A percentile compares a stretch with the other conserved stretches of the same genome.
Evolutionary conservation across 2,888 invertebrate genomes (phyloP).

Genomic region (Drosophila putrida): DNA sequence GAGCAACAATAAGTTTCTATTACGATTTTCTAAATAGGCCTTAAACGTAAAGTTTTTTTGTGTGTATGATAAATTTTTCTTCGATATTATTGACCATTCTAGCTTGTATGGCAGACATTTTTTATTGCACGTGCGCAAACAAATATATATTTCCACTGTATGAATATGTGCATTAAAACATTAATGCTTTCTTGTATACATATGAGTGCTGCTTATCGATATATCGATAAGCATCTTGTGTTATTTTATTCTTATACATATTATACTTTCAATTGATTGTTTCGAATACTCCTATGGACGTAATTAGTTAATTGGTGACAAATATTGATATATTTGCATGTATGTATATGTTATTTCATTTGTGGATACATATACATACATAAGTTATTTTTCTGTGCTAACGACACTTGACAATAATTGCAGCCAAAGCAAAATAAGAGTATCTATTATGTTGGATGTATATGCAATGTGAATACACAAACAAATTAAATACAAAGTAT

Average conservation of each 20-base stretch:
- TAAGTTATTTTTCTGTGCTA: neutral
- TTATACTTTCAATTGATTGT: conserved; percentile 9
- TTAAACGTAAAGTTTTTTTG: neutral
- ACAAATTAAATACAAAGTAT: conserved; percentile 24
- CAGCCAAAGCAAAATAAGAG: neutral
- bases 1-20: too few species aligned
- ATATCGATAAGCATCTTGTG: conserved; percentile 19
- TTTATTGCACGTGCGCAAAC: conserved; percentile 1
- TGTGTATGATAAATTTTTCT: neutral
- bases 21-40: too few species aligned
- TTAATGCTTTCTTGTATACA: neutral
- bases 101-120: neutral
- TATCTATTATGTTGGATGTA: conserved; percentile 34
- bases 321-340: neutral
- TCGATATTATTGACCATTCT: too few species aligned
- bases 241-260: conserved; percentile 5
- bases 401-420: conserved; percentile 1
- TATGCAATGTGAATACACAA: conserved; percentile 21
- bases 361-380: neutral
- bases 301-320: conserved; percentile 6
- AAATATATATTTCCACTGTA: neutral
- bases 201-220: conserved; percentile 15
- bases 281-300: neutral
- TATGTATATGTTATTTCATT: neutral
- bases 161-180: conserved; percentile 3